Percentiles rank a stretch among this genome's conserved stretches.
Conservation (phyloP, 2,797 vertebrate genomes). For the Pantherophis alleghaniensis region DNA sequence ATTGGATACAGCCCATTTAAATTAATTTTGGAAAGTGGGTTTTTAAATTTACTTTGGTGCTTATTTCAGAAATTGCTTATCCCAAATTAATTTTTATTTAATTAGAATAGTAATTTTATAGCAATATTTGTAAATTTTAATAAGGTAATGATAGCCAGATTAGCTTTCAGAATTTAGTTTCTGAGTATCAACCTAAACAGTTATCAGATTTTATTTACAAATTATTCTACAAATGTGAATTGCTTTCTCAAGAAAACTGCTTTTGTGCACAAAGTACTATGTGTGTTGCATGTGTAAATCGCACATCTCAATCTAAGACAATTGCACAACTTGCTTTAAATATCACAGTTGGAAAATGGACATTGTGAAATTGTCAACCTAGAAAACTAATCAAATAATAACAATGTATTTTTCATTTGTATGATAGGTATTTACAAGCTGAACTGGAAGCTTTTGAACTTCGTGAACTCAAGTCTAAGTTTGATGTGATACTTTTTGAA, state of each 20-base stretch:
- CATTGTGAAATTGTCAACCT: not conserved
- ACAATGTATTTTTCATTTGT: slow-evolving; percentile 19
- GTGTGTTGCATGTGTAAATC: not conserved
- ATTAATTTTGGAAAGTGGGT: not conserved
- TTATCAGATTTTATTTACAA: not conserved
- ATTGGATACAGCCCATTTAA: not conserved
- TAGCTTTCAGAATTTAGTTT: not conserved
- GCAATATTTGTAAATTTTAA: not conserved
- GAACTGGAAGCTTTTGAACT: slow-evolving; percentile 92
- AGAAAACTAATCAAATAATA: not conserved
- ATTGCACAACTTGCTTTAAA: not conserved
- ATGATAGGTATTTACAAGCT: slow-evolving; percentile 91
- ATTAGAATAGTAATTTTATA: not conserved
- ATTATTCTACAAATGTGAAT: not conserved
- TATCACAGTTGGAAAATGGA: not conserved
- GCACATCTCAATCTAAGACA: not conserved
- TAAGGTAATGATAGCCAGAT: not conserved
- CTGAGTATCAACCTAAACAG: not conserved
- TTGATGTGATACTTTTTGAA: slow-evolving; percentile 95
- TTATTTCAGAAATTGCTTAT: not conserved
- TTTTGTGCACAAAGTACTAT: not conserved
- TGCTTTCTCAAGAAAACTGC: not conserved
- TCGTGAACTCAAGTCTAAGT: slow-evolving; percentile 91
- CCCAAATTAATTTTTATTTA: not conserved
- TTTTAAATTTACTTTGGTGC: not conserved